Conservation (phyloP, 2,888 invertebrate species). For the Eubasilissa splendida region DNA sequence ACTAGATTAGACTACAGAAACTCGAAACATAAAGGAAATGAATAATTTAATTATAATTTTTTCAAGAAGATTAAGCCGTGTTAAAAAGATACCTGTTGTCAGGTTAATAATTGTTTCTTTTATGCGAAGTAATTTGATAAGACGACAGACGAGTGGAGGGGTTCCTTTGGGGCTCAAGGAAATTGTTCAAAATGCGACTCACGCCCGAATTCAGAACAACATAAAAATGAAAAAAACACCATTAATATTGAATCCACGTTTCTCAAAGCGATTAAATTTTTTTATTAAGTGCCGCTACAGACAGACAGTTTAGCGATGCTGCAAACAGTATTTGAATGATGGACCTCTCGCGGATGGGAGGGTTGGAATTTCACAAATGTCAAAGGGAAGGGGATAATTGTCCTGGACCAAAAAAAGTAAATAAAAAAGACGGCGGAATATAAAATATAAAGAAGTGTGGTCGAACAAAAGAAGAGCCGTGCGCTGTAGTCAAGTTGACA, state of each 20-base stretch:
- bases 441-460: conserved; percentile 28
- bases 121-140: conserved; percentile 24
- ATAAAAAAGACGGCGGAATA: conserved; percentile 22
- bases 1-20: too few species aligned
- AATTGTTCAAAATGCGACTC: neutral
- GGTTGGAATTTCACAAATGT: conserved; percentile 8
- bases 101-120: conserved; percentile 29
- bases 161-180: neutral
- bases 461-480: conserved; percentile 3
- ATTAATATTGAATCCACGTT: neutral
- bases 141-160: neutral
- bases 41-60: neutral
- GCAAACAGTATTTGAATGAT: conserved; percentile 16
- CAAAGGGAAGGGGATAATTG: conserved; percentile 32
- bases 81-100: conserved; percentile 24
- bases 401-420: conserved; percentile 26
- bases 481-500: conserved; percentile 13
- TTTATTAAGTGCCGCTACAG: conserved; percentile 2
- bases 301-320: conserved; percentile 10
- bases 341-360: neutral
- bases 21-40: too few species aligned
- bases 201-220: too few species aligned
- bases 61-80: neutral
- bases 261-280: conserved; percentile 1
- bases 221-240: too few species aligned